phyloP scores from a whole-genome alignment of 1,140 invertebrate species.

The Cryptotermes secundus region DNA sequence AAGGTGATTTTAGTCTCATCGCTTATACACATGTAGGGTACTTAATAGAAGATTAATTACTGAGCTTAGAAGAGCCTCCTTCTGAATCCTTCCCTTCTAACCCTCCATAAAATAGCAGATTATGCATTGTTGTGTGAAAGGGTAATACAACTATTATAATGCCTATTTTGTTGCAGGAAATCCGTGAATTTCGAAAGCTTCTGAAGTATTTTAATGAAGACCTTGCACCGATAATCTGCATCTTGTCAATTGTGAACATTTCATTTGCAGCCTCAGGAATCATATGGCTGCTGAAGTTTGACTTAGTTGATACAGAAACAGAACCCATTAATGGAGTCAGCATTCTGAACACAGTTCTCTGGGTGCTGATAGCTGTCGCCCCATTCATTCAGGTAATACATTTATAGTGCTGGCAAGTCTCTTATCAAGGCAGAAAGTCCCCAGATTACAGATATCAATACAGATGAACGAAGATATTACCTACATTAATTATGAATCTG shows the following conservation, averaged over 20 bases:
- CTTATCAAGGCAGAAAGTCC: too few relatives aligned
- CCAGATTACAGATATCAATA: too few relatives aligned
- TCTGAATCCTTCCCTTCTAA: too few relatives aligned
- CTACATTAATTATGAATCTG: too few relatives aligned
- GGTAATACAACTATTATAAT: too few relatives aligned
- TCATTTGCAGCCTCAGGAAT: slow-evolving; percentile 67
- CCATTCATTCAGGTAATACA: slow-evolving; percentile 67
- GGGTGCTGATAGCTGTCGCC: slow-evolving; percentile 64
- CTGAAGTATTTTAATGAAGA: slow-evolving; percentile 72
- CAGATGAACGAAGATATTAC: too few relatives aligned
- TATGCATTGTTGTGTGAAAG: too few relatives aligned
- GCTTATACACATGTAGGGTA: too few relatives aligned
- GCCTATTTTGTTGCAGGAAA: slow-evolving; percentile 55
- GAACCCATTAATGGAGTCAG: slow-evolving; percentile 59
- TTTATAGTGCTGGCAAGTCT: slow-evolving; percentile 26
- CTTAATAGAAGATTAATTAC: too few relatives aligned
- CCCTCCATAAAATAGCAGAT: too few relatives aligned
- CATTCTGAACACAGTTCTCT: slow-evolving; percentile 64
- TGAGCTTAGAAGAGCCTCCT: too few relatives aligned
- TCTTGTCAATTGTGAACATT: slow-evolving; percentile 72
- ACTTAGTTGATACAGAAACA: slow-evolving; percentile 54
- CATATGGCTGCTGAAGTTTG: slow-evolving; percentile 63
- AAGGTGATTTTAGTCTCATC: too few relatives aligned
- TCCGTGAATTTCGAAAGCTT: slow-evolving; percentile 72
- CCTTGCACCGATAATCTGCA: slow-evolving; percentile 67